Percentiles rank a stretch among this genome's conserved stretches.
phyloP scores from a whole-genome alignment of 2,888 invertebrate genomes.

The Liodrosophila aerea region DNA sequence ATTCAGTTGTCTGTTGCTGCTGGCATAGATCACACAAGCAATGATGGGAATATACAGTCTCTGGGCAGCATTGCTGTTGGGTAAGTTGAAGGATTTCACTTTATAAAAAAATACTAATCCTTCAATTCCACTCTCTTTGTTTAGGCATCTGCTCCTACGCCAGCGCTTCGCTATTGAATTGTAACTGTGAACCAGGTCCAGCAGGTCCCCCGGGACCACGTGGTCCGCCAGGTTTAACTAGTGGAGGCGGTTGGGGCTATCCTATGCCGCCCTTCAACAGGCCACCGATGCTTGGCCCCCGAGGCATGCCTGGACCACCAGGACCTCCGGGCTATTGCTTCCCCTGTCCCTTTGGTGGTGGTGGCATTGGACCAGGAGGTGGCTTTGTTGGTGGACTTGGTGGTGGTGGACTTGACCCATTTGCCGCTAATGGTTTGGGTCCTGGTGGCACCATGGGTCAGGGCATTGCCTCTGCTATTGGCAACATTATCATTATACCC shows the following conservation, averaged over 20 bases:
- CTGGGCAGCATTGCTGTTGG: constrained; percentile 39
- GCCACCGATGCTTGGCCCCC: constrained; percentile 47
- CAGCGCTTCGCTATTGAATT: constrained; percentile 58
- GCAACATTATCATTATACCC: constrained; percentile 62
- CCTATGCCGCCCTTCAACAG: constrained; percentile 46
- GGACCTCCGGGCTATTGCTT: constrained; percentile 69
- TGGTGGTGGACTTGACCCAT: constrained; percentile 16
- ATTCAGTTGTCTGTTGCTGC: constrained; percentile 38
- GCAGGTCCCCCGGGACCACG: constrained; percentile 50
- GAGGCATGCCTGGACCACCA: constrained; percentile 64
- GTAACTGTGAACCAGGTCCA: constrained; percentile 64
- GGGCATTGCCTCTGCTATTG: constrained; percentile 40
- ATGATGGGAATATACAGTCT: constrained; percentile 37
- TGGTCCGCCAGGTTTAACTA: constrained; percentile 41
- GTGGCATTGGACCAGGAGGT: constrained; percentile 27
- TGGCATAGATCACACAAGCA: constrained; percentile 75
- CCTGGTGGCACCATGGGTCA: constrained; percentile 2
- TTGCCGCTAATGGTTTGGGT: background rate
- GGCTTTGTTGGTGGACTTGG: constrained; percentile 13
- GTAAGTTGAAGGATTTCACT: constrained; percentile 51
- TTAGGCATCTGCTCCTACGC: constrained; percentile 38
- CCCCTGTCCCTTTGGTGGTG: constrained; percentile 50
- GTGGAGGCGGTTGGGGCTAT: constrained; percentile 44
- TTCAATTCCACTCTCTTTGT: background rate
- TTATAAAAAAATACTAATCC: background rate